Conservation (phyloP, 1,140 invertebrate genomes). For the Platyscapa corneri region DNA sequence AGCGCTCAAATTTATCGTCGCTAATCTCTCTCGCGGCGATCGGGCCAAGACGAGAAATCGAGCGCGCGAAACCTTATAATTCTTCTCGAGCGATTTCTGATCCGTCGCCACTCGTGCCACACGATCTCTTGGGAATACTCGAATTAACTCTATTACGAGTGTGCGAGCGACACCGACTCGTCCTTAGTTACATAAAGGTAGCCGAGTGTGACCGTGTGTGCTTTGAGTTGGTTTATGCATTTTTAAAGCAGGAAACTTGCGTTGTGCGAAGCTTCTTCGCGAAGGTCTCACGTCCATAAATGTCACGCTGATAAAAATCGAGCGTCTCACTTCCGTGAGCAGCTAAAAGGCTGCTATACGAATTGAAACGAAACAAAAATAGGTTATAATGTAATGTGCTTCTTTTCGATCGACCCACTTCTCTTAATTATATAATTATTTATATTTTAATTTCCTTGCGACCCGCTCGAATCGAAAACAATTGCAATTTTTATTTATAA, state of each 20-base stretch:
- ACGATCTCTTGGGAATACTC: not conserved
- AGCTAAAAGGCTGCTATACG: not conserved
- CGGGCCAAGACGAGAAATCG: not conserved
- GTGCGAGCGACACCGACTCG: constrained; percentile 63
- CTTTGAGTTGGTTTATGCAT: not conserved
- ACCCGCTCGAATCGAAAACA: not conserved
- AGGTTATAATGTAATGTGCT: not conserved
- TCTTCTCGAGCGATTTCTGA: not conserved
- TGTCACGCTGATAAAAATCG: constrained; percentile 7
- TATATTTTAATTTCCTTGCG: not conserved
- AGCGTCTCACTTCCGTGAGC: not conserved
- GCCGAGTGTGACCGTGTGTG: constrained; percentile 32
- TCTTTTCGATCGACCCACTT: not conserved
- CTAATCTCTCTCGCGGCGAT: not conserved
- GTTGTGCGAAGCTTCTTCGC: not conserved
- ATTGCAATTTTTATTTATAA: not conserved
- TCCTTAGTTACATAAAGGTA: constrained; percentile 68
- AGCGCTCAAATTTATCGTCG: not conserved
- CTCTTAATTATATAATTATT: not conserved
- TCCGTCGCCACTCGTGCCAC: no score
- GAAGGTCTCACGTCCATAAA: not conserved
- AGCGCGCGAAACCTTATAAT: not conserved
- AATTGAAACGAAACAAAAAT: not conserved
- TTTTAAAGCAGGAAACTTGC: constrained; percentile 41
- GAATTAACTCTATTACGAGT: constrained; percentile 54